Conservation (phyloP, 2,888 invertebrate species). For the Caenorhabditis sp. region DNA sequence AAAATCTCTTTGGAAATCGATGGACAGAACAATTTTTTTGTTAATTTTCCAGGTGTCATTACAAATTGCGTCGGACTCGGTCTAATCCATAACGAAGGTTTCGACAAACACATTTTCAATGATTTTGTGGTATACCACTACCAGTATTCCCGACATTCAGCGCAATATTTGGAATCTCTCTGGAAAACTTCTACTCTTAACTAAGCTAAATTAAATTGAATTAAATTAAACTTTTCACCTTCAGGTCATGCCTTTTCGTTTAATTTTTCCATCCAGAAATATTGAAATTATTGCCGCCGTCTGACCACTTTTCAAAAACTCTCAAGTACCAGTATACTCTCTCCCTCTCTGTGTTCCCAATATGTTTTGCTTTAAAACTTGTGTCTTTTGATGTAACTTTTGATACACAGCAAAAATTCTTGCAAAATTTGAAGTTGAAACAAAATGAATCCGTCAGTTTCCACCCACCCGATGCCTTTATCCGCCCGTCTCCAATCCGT, state of each 20-base stretch:
- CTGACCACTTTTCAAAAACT: background rate
- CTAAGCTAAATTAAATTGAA: too few relatives aligned
- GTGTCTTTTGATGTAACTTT: too few relatives aligned
- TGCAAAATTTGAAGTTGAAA: too few relatives aligned
- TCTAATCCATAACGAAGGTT: conserved; percentile 77
- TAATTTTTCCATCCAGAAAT: too few relatives aligned
- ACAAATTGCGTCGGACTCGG: conserved; percentile 74
- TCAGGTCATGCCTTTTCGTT: background rate
- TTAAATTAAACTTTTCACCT: too few relatives aligned
- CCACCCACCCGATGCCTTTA: too few relatives aligned
- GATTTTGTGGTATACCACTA: conserved; percentile 82
- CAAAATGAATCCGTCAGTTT: too few relatives aligned
- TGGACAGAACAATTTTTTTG: too few relatives aligned
- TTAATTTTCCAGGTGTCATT: conserved; percentile 69
- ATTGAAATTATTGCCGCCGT: too few relatives aligned
- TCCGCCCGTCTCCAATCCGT: too few relatives aligned
- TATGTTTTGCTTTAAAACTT: background rate
- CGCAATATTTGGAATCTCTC: conserved; percentile 72
- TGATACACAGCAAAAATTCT: too few relatives aligned
- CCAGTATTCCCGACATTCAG: conserved; percentile 78
- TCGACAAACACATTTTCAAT: conserved; percentile 77
- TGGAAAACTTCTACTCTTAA: conserved; percentile 65
- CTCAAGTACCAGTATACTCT: background rate
- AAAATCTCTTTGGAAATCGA: conserved; percentile 2
- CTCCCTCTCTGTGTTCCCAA: too few relatives aligned